Conservation (phyloP, 2,113 vertebrate genomes). For the Neotoma lepida region DNA sequence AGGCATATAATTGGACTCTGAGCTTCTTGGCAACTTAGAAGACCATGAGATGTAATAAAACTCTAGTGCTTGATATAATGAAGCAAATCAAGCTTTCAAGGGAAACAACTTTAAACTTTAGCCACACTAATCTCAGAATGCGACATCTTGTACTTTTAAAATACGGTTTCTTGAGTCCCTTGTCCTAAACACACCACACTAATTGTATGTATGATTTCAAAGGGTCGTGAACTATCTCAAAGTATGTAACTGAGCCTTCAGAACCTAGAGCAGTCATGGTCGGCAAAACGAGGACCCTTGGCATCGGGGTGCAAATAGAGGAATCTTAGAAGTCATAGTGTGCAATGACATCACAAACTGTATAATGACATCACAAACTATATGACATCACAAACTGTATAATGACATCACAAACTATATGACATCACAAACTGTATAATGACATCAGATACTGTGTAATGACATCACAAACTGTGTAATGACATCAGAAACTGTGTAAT, state of each 20-base stretch:
- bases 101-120: constrained; percentile 49
- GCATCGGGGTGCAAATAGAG: not conserved
- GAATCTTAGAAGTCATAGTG: not conserved
- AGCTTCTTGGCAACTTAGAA: constrained; percentile 26
- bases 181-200: not conserved
- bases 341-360: not conserved
- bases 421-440: too few species aligned
- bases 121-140: not conserved
- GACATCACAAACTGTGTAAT: constrained; percentile 2
- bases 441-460: too few species aligned
- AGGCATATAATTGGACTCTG: constrained; percentile 10
- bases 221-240: not conserved
- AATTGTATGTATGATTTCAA: not conserved
- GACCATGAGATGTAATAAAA: not conserved
- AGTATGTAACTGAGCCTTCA: not conserved
- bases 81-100: constrained; percentile 50
- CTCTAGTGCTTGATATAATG: constrained; percentile 20
- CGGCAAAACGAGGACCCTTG: not conserved
- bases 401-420: too few species aligned
- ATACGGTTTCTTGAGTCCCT: not conserved
- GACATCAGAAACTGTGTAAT: not conserved
- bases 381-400: not conserved
- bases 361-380: not conserved
- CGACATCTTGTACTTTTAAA: not conserved
- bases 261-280: not conserved